Evolutionary conservation across 2,888 invertebrate genomes (phyloP).

Genomic region (Alentia gelatinosa): DNA sequence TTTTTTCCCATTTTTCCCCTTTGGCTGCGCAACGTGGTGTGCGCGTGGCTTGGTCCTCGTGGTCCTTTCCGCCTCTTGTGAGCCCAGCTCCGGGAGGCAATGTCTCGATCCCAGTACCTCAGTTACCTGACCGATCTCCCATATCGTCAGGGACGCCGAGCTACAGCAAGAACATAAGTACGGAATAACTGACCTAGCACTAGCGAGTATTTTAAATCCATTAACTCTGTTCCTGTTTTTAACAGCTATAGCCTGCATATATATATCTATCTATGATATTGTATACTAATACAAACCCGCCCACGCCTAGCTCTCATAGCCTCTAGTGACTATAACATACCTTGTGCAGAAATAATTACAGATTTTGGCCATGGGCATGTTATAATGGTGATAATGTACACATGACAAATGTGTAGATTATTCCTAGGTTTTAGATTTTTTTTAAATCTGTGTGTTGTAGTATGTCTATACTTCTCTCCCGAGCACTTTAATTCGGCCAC

Average conservation of each 20-base stretch:
- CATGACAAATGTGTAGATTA: constrained; percentile 33
- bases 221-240: not conserved
- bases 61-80: not conserved
- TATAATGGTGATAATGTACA: not conserved
- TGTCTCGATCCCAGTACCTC: constrained; percentile 41
- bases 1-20: not conserved
- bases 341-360: constrained; percentile 7
- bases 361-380: constrained; percentile 26
- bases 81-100: constrained; percentile 14
- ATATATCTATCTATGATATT: not conserved
- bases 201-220: not conserved
- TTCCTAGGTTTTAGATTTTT: constrained; percentile 22
- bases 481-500: not conserved
- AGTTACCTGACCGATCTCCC: constrained; percentile 44
- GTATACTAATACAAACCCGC: constrained; percentile 3
- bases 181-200: not conserved
- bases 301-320: not conserved
- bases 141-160: constrained; percentile 40
- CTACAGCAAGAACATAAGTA: constrained; percentile 44
- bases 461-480: not conserved
- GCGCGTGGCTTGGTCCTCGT: not conserved
- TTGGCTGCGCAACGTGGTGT: not conserved
- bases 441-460: not conserved
- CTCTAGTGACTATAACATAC: not conserved
- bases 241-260: constrained; percentile 40